Evolutionary conservation across 2,888 invertebrate genomes (phyloP).

Genomic region (Scaptomyza caliginosa): DNA sequence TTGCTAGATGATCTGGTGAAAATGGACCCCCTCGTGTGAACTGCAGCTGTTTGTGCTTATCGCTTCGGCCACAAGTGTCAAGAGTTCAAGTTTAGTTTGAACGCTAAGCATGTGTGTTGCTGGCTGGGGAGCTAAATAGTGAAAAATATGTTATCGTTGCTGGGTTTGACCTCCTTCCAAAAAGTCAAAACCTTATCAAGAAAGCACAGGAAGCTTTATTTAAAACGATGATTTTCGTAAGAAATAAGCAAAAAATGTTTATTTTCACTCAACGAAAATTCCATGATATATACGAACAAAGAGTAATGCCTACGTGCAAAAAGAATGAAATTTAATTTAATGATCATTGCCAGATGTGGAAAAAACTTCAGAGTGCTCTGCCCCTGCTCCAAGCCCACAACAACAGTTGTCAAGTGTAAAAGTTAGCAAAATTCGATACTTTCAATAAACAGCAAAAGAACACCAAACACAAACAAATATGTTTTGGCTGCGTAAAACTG

Average conservation of each 20-base stretch:
- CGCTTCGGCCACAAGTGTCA: constrained; percentile 15
- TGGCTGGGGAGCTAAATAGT: neutral
- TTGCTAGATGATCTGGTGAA: no score
- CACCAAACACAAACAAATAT: neutral
- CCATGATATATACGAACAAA: neutral
- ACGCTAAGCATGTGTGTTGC: constrained; percentile 15
- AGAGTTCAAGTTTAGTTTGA: constrained; percentile 23
- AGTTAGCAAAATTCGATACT: constrained; percentile 17
- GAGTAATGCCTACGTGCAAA: neutral
- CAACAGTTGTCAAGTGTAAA: constrained; percentile 5
- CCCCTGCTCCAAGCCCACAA: no score
- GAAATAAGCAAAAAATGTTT: no score
- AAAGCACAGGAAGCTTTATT: neutral
- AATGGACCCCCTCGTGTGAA: constrained; percentile 33
- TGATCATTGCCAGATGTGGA: constrained; percentile 29
- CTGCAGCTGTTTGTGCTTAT: constrained; percentile 34
- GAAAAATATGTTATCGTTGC: neutral
- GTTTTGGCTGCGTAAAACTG: neutral
- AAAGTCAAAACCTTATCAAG: constrained; percentile 19
- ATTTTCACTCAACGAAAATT: neutral
- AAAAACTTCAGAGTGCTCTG: no score
- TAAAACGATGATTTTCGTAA: neutral
- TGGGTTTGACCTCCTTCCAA: constrained; percentile 4
- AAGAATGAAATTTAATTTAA: constrained; percentile 24
- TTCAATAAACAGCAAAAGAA: neutral